Base-by-base conservation (phyloP, 1,140 invertebrate genomes). In the Brachystomella parvula region DNA sequence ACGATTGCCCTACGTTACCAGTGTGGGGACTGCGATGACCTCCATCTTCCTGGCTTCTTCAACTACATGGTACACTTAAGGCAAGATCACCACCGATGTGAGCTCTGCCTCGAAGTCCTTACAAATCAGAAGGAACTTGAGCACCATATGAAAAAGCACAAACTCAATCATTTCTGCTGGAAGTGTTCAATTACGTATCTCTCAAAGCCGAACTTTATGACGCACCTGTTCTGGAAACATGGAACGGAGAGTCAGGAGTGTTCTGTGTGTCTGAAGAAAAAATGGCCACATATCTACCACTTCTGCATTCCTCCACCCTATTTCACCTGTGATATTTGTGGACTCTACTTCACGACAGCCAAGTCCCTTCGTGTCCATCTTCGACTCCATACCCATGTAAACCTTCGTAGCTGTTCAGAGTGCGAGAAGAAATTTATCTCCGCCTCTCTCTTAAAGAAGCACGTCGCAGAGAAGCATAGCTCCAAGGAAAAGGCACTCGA, bases 141-240 rank as follows among this genome's bases (percentile, higher is more conserved):
- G 6, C 87, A 87, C 68, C 90, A 92, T 75, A 87, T 92, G 35
- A 92, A 92, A 76, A 71, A 69, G 31, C 90, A 92, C 75, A 92
- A 91, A 77, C 76, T 92, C 31, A 83, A 89, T 77, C 89, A 92
- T 78, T 77, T 90, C 24, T 92, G 90, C 76, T 91, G 90, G 76
- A 83, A 88, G 44, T 92, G 89, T 77, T 87, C 86, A 29, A 89
- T 92, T 69, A 84, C 89, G 2, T 92, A 92, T 76, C 82, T 87
- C 61, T 90, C 90, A 76, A 90, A 91, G 76, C 86, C 86, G 44
- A 89, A 91, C 73, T 91, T 92, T 59, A 89, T 86, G 35, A 89
- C 89, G 74, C 89, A 93, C 80, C 78, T 92, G 44, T 91, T 90
- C 76, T 93, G 89, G 90, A 92, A 93, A 76, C 89, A 93, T 76